Conservation (phyloP, 2,797 vertebrate species). For the Erethizon dorsatum region DNA sequence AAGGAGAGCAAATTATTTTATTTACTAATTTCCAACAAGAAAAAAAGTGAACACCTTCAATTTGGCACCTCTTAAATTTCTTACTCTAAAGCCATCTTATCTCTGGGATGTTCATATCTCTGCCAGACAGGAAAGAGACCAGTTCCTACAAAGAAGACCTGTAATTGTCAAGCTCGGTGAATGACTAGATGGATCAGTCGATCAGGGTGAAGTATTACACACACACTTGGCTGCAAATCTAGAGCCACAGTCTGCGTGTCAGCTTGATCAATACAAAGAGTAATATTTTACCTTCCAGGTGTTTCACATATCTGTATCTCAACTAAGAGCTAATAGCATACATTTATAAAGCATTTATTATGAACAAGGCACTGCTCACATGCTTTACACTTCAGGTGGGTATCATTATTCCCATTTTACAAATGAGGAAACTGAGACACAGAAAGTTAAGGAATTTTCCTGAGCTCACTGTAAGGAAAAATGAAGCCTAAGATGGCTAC, state of each 20-base stretch:
- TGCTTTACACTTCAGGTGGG: background rate
- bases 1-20: background rate
- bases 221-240: background rate
- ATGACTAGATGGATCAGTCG: background rate
- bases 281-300: conserved; percentile 4
- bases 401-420: conserved; percentile 37
- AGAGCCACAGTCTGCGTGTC: conserved; percentile 55
- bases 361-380: background rate
- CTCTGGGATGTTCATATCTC: background rate
- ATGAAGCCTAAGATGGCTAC: background rate
- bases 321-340: conserved; percentile 32
- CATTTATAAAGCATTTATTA: background rate
- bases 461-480: background rate
- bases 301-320: background rate
- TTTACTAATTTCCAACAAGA: conserved; percentile 18
- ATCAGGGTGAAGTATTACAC: background rate
- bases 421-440: conserved; percentile 70
- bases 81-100: conserved; percentile 29
- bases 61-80: background rate
- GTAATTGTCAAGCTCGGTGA: background rate
- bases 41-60: background rate
- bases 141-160: background rate
- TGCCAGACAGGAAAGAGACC: background rate
- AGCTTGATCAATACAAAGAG: background rate
- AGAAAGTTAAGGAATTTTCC: conserved; percentile 14